These are phyloP conservation scores for Nineta flava DNA, from an alignment of 2,888 invertebrate genomes.

Conservation along the genomic window DNA sequence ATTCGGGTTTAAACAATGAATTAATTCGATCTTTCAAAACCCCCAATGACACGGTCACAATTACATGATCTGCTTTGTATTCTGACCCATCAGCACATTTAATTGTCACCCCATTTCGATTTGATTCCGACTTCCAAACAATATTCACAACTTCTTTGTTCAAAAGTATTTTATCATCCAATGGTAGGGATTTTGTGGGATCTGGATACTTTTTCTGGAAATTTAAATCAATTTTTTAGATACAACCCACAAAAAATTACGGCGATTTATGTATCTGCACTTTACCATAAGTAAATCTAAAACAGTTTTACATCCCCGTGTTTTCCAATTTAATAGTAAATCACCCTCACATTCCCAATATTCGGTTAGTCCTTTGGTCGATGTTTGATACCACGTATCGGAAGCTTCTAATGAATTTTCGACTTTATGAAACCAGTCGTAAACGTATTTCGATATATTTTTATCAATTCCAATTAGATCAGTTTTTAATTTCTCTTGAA, in stretches of 20 bases:
- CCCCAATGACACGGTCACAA: constrained; percentile 53
- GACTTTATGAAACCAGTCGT: constrained; percentile 23
- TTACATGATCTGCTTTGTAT: constrained; percentile 42
- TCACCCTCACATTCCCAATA: constrained; percentile 57
- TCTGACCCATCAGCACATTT: constrained; percentile 32
- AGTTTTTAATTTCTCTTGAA: constrained; percentile 7
- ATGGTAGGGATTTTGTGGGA: constrained; percentile 14
- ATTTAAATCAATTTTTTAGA: no score
- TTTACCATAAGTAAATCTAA: constrained; percentile 50
- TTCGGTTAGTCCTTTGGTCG: constrained; percentile 42
- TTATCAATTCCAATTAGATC: constrained; percentile 7
- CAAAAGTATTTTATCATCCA: constrained; percentile 22
- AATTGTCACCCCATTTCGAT: constrained; percentile 24
- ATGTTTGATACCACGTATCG: constrained; percentile 48
- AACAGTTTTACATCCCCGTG: constrained; percentile 49
- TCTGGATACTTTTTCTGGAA: constrained; percentile 23
- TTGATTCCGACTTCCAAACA: constrained; percentile 19
- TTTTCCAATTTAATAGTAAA: constrained; percentile 54
- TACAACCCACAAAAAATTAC: neutral
- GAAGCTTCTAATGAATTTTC: constrained; percentile 34
- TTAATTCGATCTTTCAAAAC: constrained; percentile 42
- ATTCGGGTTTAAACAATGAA: constrained; percentile 35
- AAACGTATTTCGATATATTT: constrained; percentile 15
- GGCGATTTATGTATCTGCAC: no score
- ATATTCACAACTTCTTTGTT: constrained; percentile 23